phyloP scores from a whole-genome alignment of 2,888 invertebrate genomes.

The Holacanthella duospinosa region DNA sequence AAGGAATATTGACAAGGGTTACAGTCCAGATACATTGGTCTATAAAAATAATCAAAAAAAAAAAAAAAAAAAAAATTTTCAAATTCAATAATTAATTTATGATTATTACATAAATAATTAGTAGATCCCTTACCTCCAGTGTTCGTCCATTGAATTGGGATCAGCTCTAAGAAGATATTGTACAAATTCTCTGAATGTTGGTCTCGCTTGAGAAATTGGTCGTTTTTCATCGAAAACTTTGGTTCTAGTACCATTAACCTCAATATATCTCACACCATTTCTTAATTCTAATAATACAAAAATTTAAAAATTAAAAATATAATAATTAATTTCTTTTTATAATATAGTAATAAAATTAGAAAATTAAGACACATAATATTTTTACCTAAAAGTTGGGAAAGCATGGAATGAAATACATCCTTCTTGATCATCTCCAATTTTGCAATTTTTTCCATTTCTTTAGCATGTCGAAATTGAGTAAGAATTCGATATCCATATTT shows the following conservation, averaged over 20 bases:
- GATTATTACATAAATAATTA: too few relatives aligned
- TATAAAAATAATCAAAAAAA: not conserved
- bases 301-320: too few relatives aligned
- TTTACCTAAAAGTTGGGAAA: not conserved
- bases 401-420: not conserved
- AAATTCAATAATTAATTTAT: not conserved
- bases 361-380: too few relatives aligned
- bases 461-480: constrained; percentile 14
- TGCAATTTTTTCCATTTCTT: not conserved
- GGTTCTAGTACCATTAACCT: not conserved
- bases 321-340: too few relatives aligned
- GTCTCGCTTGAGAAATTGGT: constrained; percentile 10
- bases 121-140: constrained; percentile 24
- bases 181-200: constrained; percentile 32
- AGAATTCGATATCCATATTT: constrained; percentile 26
- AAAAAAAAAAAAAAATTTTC: too few relatives aligned
- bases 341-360: too few relatives aligned
- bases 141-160: constrained; percentile 27
- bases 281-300: not conserved
- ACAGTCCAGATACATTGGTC: constrained; percentile 30
- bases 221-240: too few relatives aligned
- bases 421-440: too few relatives aligned
- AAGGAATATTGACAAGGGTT: constrained; percentile 28
- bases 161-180: constrained; percentile 19
- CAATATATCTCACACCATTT: not conserved